Evolutionary conservation across 2,113 vertebrate species (phyloP).

Genomic region (Arothron firmamentum): DNA sequence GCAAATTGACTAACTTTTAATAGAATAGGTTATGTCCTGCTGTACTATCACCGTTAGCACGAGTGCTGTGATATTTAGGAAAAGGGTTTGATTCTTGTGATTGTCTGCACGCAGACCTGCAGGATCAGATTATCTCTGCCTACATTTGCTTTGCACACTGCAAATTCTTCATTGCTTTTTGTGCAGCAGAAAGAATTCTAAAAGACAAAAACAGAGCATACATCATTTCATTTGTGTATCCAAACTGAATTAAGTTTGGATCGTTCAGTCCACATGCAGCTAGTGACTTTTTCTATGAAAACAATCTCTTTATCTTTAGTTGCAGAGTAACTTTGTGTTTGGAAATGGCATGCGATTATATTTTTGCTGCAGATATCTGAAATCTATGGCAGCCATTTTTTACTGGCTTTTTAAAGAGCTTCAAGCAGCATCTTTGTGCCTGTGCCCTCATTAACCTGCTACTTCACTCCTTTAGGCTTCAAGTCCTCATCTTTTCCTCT

Average conservation of each 20-base stretch:
- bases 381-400: slow-evolving; percentile 41
- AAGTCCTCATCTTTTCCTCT: slow-evolving; percentile 10
- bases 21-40: too few species aligned
- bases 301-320: slow-evolving; percentile 25
- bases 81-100: neutral
- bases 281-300: slow-evolving; percentile 34
- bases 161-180: slow-evolving; percentile 53
- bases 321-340: slow-evolving; percentile 50
- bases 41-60: neutral
- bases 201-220: slow-evolving; percentile 53
- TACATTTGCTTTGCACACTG: slow-evolving; percentile 44
- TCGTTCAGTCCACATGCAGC: slow-evolving; percentile 62
- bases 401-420: slow-evolving; percentile 43
- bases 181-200: slow-evolving; percentile 24
- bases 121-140: slow-evolving; percentile 26
- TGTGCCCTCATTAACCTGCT: slow-evolving; percentile 45
- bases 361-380: slow-evolving; percentile 45
- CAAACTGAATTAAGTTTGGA: slow-evolving; percentile 59
- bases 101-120: neutral
- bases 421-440: slow-evolving; percentile 39
- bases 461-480: slow-evolving; percentile 14
- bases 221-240: slow-evolving; percentile 65
- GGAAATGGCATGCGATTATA: slow-evolving; percentile 54
- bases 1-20: neutral
- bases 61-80: too few species aligned